These are phyloP conservation scores for Chlorospingus semifuscus DNA, from an alignment of 2,797 vertebrate species.

Conservation along the genomic window DNA sequence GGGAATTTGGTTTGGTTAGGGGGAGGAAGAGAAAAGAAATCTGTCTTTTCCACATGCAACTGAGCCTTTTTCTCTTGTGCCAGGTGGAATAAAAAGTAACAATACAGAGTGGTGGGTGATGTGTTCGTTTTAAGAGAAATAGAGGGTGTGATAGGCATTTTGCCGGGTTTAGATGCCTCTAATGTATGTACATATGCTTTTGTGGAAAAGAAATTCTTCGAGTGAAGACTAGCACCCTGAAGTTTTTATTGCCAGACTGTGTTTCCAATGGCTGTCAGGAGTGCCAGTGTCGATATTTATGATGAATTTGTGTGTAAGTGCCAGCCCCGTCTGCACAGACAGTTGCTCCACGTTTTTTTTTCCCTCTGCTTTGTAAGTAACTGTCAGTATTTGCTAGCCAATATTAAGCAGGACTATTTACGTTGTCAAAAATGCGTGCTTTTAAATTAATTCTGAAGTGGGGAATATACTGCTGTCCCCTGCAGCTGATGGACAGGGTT, in stretches of 20 bases:
- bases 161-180: background rate
- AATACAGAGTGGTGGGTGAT: background rate
- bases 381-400: background rate
- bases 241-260: background rate
- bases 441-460: background rate
- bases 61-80: background rate
- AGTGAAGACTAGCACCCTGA: background rate
- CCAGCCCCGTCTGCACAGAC: background rate
- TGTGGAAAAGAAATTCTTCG: background rate
- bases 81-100: slow-evolving; percentile 19
- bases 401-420: slow-evolving; percentile 19
- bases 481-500: background rate
- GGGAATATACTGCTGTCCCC: background rate
- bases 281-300: background rate
- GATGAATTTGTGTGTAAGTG: background rate
- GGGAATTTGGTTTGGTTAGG: slow-evolving; percentile 31
- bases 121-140: background rate
- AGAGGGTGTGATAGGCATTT: background rate
- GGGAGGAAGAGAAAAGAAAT: background rate
- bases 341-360: background rate
- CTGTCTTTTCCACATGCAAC: background rate
- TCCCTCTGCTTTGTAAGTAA: background rate
- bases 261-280: background rate
- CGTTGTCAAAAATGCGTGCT: slow-evolving; percentile 14
- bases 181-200: background rate